Evolutionary conservation across 2,888 invertebrate genomes (phyloP), one percentile per base, ranked within the genome.

Genomic region (Orthosia gracilis): DNA sequence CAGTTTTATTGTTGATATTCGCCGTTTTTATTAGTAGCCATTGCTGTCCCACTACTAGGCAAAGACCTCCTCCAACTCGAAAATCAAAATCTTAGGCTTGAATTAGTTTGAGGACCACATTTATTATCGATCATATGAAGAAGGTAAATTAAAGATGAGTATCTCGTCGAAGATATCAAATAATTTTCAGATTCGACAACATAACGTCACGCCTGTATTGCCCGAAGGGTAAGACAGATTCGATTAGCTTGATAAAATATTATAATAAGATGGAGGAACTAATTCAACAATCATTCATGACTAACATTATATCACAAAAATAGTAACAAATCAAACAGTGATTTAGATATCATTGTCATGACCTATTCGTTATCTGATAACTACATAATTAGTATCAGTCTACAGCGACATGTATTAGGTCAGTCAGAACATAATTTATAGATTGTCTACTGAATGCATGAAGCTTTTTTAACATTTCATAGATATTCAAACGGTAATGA

Each of bases 301-400:
- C 12, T 1, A 31, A 31, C 54, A 55, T 15, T 40, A 12, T 9
- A 52, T 78, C 18, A 50, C n/a, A 71, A 78, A 78, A 64, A 26
- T 74, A 65, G 40, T 57, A 4, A 26, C 50, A 67, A 64, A 68
- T 61, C 23, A 73, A 78, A 78, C 62, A 62, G 54, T 68, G 52
- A 69, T 67, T 57, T 21, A 23, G 58, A 55, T 73, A 80, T 68
- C 67, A 79, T 63, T 65, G 50, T 69, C 26, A 70, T 78, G 69
- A 76, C 54, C 59, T 63, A 61, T 59, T 50, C 68, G 59, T 50
- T 78, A 82, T 76, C 66, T 47, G 66, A 76, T 59, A 65, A 61
- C 54, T 5, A 47, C 52, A 74, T 69, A 69, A 77, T 58, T 76
- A 52, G 69, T 65, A 70, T 84, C 78, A 59, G 61, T 69, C 12